Conservation (phyloP, 2,113 vertebrate species). For the Ancistrus triradiatus region DNA sequence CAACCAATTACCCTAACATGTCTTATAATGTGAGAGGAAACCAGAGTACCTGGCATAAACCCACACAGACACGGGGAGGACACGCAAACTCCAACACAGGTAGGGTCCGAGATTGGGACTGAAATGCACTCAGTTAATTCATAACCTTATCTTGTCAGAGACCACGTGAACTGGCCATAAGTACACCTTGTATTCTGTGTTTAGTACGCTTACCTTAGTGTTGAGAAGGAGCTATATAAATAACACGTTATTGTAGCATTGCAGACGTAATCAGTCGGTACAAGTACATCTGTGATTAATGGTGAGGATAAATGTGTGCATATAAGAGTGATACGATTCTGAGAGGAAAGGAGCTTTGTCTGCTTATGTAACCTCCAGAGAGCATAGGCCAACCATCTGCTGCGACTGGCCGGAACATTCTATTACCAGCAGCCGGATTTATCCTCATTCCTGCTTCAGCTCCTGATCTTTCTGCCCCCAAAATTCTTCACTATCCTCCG, state of each 20-base stretch:
- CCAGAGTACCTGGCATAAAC: too few species aligned
- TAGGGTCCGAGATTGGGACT: too few species aligned
- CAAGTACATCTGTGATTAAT: neutral
- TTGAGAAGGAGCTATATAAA: too few species aligned
- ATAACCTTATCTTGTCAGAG: too few species aligned
- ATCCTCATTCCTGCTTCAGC: conserved; percentile 7
- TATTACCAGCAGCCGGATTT: conserved; percentile 25
- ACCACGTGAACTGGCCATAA: too few species aligned
- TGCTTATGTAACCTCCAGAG: conserved; percentile 34
- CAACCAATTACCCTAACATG: too few species aligned
- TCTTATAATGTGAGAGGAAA: too few species aligned
- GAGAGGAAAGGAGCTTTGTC: conserved; percentile 1
- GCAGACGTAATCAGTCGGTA: conserved; percentile 2
- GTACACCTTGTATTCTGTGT: too few species aligned
- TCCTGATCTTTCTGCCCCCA: neutral
- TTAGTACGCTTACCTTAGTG: too few species aligned
- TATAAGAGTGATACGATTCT: conserved; percentile 1
- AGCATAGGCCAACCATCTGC: conserved; percentile 34
- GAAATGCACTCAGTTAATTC: too few species aligned
- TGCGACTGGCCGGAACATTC: neutral
- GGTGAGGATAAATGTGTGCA: conserved; percentile 7
- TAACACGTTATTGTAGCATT: neutral
- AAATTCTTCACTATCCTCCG: neutral
- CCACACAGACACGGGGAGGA: too few species aligned
- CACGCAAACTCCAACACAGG: too few species aligned